phyloP scores from a whole-genome alignment of 2,888 invertebrate genomes.

The Cyclophora albipunctata region DNA sequence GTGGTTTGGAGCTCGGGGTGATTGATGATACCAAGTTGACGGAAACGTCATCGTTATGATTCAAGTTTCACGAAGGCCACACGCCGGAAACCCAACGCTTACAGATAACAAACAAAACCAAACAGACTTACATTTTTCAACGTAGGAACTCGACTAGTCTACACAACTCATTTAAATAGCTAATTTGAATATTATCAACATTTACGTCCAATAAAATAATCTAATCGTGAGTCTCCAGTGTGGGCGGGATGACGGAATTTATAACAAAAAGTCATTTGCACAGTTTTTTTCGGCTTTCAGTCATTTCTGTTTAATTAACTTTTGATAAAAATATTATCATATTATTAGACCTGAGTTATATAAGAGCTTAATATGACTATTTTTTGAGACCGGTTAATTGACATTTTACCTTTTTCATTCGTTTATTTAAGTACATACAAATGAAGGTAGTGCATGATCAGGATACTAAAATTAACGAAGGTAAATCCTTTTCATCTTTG shows the following conservation, averaged over 20 bases:
- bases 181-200: slow-evolving; percentile 15
- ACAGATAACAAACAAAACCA: slow-evolving; percentile 32
- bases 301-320: slow-evolving; percentile 1
- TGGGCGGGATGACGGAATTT: slow-evolving; percentile 12
- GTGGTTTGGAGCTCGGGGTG: slow-evolving; percentile 22
- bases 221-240: slow-evolving; percentile 14
- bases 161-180: slow-evolving; percentile 19
- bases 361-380: too few relatives aligned
- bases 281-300: slow-evolving; percentile 2
- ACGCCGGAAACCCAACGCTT: slow-evolving; percentile 45
- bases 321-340: slow-evolving; percentile 11
- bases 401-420: too few relatives aligned
- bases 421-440: too few relatives aligned
- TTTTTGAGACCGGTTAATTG: too few relatives aligned
- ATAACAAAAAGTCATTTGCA: slow-evolving; percentile 6
- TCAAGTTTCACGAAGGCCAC: slow-evolving; percentile 46
- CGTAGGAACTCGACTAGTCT: neutral
- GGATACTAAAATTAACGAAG: too few relatives aligned
- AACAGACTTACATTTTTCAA: neutral
- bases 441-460: too few relatives aligned
- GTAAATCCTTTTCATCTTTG: too few relatives aligned
- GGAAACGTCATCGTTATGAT: slow-evolving; percentile 37
- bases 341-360: neutral
- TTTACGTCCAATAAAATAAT: slow-evolving; percentile 10
- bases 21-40: slow-evolving; percentile 46